A percentile compares a stretch with the other conserved stretches of the same genome.
These are phyloP conservation scores for Paratilapia polleni DNA, from an alignment of 2,113 vertebrate genomes.

Conservation along the genomic window DNA sequence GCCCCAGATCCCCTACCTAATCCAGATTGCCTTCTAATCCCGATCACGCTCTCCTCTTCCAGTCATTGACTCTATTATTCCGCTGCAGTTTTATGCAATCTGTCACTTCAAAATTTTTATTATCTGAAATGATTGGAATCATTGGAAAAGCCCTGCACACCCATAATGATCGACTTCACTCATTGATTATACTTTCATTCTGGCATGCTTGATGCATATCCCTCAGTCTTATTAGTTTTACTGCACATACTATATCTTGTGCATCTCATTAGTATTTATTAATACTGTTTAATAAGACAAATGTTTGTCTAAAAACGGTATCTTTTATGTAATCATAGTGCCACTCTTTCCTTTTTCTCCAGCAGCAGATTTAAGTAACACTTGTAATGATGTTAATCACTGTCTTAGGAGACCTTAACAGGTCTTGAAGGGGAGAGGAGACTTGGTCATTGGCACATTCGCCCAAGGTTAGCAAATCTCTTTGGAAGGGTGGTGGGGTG, in stretches of 20 bases:
- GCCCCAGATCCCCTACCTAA: conserved; percentile 51
- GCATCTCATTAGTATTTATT: neutral
- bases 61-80: conserved; percentile 39
- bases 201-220: neutral
- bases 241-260: neutral
- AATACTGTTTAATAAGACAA: neutral
- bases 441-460: conserved; percentile 59
- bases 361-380: conserved; percentile 35
- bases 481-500: conserved; percentile 25
- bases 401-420: conserved; percentile 31
- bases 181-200: neutral
- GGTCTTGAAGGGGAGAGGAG: conserved; percentile 31
- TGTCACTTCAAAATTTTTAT: neutral
- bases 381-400: conserved; percentile 47
- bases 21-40: conserved; percentile 65
- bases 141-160: neutral
- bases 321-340: neutral
- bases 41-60: conserved; percentile 30
- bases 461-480: conserved; percentile 47
- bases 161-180: neutral
- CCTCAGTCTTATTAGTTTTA: neutral
- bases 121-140: neutral
- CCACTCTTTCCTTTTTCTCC: neutral
- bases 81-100: neutral
- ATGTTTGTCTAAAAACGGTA: neutral